Base-by-base conservation (phyloP, 2,888 invertebrate genomes). In the Spialia ferax region DNA sequence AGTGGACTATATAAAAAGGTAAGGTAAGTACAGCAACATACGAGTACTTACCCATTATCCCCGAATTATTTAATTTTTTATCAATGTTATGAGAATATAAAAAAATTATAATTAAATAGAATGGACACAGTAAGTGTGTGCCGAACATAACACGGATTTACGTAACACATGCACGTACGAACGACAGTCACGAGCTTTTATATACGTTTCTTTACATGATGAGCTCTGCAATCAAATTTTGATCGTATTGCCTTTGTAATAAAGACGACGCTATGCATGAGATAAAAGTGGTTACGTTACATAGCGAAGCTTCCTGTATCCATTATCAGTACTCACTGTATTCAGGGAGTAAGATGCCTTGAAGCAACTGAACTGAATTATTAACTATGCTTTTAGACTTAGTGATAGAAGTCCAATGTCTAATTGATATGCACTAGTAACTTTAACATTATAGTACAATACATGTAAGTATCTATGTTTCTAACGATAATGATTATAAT, bases 341-440 rank as follows among this genome's bases (percentile, higher is more conserved):
- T 18, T 45, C 18, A 26, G 45, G 15, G 42, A 60, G 59, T 45
- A 15, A 42, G 13, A 8, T 23, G 22, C 23, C 23, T 13, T 10
- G 20, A 11, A 48, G 11, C 48, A 20, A 22, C 48, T 45, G 50
- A 13, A 23, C 60, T 61, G 60, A 61, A 61, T 61, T 61, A 61
- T 61, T 61, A 32, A 61, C 60, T 32, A 48, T 20, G 60, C 45
- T 61, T 48, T 61, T 22, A 61, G 60, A 6, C 48, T 61, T 32
- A 61, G 60, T 2, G 38, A 26, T 20, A 48, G 32, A 29, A 29
- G 20, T 8, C 20, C 48, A 45, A 50, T 45, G 48, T 48, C 8
- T 32, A 29, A 29, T 18, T 26, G 15, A 32, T 48, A 29, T 6
- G 45, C 15, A 45, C 18, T 18, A 45, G 18, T 45, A 18, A 45